Evolutionary conservation across 2,888 invertebrate species (phyloP).

Genomic region (Dermolepida albohirtum): DNA sequence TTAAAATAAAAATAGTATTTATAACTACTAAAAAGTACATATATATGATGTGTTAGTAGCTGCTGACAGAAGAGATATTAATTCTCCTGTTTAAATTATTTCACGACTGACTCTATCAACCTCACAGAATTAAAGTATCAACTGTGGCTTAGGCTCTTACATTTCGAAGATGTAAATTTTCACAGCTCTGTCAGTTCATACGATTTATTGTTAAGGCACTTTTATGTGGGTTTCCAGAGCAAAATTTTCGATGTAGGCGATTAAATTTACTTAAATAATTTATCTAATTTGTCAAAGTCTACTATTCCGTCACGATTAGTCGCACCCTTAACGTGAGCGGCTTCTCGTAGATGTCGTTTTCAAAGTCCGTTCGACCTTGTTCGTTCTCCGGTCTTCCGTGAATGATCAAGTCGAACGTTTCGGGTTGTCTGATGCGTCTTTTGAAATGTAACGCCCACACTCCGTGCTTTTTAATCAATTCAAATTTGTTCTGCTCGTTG

Average conservation of each 20-base stretch:
- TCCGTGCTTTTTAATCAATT: slow-evolving; percentile 69
- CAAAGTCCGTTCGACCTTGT: slow-evolving; percentile 50
- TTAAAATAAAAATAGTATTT: background rate
- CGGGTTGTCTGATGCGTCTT: slow-evolving; percentile 68
- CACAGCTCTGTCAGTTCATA: background rate
- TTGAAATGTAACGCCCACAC: slow-evolving; percentile 73
- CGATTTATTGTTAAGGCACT: slow-evolving; percentile 1
- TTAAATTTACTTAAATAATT: slow-evolving; percentile 40
- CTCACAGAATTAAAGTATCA: no score
- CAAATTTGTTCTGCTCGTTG: slow-evolving; percentile 70
- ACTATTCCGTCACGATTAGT: slow-evolving; percentile 66
- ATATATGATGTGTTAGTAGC: no score
- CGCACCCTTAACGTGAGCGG: slow-evolving; percentile 68
- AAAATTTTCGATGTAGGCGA: slow-evolving; percentile 11
- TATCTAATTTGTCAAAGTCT: slow-evolving; percentile 29
- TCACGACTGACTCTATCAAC: no score
- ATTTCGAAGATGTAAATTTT: no score
- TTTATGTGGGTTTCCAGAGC: slow-evolving; percentile 3
- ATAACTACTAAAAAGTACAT: no score
- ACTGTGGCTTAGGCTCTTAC: no score
- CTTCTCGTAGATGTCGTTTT: slow-evolving; percentile 67
- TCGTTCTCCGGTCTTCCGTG: slow-evolving; percentile 64
- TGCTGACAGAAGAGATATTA: no score
- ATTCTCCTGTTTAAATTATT: no score
- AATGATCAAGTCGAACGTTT: slow-evolving; percentile 70